Evolutionary conservation across 2,113 vertebrate species (phyloP).

Genomic region (Eidolon helvum): DNA sequence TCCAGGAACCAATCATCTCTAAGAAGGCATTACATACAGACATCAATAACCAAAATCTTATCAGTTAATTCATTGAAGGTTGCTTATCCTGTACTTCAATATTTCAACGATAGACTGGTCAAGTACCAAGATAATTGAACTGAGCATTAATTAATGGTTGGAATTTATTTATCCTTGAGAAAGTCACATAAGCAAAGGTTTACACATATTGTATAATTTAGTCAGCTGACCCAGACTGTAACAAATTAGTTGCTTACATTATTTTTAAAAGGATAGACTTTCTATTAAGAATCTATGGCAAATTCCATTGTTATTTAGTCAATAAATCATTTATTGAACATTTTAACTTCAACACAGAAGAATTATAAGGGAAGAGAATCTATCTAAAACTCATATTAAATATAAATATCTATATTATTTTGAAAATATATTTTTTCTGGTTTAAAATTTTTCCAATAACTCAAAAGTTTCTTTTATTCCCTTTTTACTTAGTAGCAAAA

Average conservation of each 20-base stretch:
- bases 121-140: not conserved
- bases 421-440: not conserved
- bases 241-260: not conserved
- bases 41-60: not conserved
- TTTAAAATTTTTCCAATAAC: not conserved
- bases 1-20: not conserved
- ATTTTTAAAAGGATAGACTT: not conserved
- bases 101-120: not conserved
- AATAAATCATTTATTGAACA: not conserved
- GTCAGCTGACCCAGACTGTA: not conserved
- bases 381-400: conserved; percentile 62
- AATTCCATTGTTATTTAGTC: conserved; percentile 65
- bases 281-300: not conserved
- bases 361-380: conserved; percentile 43
- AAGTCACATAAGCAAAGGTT: not conserved
- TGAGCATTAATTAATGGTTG: not conserved
- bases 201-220: conserved; percentile 13
- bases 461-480: not conserved
- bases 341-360: not conserved
- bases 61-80: not conserved
- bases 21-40: not conserved
- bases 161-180: not conserved
- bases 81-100: not conserved
- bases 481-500: conserved; percentile 37
- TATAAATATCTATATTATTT: conserved; percentile 70